Evolutionary conservation across 2,113 vertebrate genomes (phyloP), one percentile per base, ranked within the genome.

Genomic region (Leucoraja erinaceus): DNA sequence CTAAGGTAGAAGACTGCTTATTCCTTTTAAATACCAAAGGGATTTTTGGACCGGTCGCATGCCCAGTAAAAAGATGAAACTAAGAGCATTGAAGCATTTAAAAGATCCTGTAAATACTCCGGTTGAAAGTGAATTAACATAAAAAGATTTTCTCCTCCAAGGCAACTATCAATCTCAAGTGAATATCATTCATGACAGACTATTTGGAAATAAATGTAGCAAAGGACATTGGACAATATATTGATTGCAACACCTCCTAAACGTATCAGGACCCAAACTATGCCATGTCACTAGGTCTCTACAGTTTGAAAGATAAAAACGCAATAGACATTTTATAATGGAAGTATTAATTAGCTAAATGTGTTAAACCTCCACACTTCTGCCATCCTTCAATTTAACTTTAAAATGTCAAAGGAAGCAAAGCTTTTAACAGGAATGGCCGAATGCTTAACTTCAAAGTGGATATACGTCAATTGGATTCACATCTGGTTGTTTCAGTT

Each of bases 1-100:
- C 96, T 96, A 96, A 97, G 95, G 96, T 95, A 96, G 95, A 95
- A 95, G 96, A 96, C 96, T 28, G 18, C 70, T 95, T 96, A 96
- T 63, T 63, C n/a, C 1, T 88, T 31, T 95, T 95, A 95, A 94
- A 96, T 95, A 94, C 94, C 93, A 94, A 97, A 96, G 95, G 95
- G 96, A 95, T 96, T 96, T 95, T 96, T 95, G 95, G 95, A 93
- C 93, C 95, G 95, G 96, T 96, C 95, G 95, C 95, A 95, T 95
- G 96, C 95, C 94, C 96, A 94, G 96, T 94, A 94, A 95, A 94
- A 95, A 96, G 96, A 96, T 95, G 96, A 95, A 95, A 95, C 93
- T 95, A 94, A 96, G 96, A 95, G 95, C 0, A 94, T 94, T 94
- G 94, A 95, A 96, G 96, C 95, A 95, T 95, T 95, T 95, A 93